Evolutionary conservation across 2,113 vertebrate species (phyloP).

Genomic region (Gymnocephalus cernua): DNA sequence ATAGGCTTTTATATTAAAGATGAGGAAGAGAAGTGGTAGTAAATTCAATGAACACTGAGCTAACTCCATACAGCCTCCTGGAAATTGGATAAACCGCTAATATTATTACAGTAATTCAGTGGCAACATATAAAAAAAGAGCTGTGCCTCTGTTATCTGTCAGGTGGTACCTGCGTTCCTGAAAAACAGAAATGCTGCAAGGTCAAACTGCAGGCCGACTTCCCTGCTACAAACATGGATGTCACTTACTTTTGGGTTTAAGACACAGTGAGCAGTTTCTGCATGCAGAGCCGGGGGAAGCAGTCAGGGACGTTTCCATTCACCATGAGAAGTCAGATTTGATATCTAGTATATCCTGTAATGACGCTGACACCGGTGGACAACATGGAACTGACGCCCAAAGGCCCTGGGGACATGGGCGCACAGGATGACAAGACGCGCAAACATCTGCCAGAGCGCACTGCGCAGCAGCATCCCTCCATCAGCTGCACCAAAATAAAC

Average conservation of each 20-base stretch:
- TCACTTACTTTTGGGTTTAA: conserved; percentile 13
- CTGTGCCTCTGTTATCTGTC: background rate
- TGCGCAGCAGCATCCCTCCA: conserved; percentile 62
- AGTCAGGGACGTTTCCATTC: too few relatives aligned
- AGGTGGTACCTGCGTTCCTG: conserved; percentile 7
- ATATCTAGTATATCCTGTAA: too few relatives aligned
- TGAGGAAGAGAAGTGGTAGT: background rate
- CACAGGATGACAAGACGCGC: conserved; percentile 44
- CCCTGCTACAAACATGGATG: conserved; percentile 44
- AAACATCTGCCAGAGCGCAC: conserved; percentile 66
- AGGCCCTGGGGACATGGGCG: conserved; percentile 29
- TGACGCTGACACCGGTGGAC: background rate
- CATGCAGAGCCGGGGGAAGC: background rate
- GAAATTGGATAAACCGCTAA: background rate
- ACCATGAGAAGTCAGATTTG: background rate
- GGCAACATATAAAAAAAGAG: background rate
- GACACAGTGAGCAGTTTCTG: background rate
- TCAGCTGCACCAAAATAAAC: conserved; percentile 60
- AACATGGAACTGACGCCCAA: conserved; percentile 15
- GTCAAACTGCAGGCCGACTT: conserved; percentile 77
- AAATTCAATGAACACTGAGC: background rate
- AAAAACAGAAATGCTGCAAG: conserved; percentile 74
- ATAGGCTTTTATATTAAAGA: background rate
- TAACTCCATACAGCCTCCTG: background rate
- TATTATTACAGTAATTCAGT: conserved; percentile 2